Base-by-base conservation (phyloP, 2,113 vertebrate species). In the Orycteropus afer region DNA sequence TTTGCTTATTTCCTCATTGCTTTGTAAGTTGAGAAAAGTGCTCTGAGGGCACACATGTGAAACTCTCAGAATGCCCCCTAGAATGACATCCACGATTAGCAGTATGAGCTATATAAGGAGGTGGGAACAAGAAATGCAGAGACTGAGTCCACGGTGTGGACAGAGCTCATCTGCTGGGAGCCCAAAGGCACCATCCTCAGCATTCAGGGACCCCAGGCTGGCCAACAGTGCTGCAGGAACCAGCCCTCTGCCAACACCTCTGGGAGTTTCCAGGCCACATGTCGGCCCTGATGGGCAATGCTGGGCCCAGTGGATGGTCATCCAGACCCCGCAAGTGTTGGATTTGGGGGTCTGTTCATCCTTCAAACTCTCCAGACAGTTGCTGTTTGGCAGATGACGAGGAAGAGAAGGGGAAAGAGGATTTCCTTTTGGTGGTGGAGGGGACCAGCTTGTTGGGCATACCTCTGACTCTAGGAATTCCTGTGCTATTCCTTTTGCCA, bases 391-490 rank as follows among this genome's bases (percentile, higher is more conserved):
- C 1, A 7, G 82, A n/a, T 59, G 29, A 49, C 32, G 22, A 23
- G 18, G 6, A 59, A 10, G 61, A 40, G 29, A 2, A 40, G 5
- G 2, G n/a, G 18, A 73, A 34, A 14, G 34, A 12, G 7, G 51
- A 45, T 34, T 11, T 53, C 14, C 20, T 47, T 40, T 29, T 73
- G 34, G 17, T 17, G 10, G 34, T n/a, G 9, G 42, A 14, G 34
- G 34, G 57, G 23, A 47, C n/a, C 11, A 76, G 82, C 37, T 13
- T 32, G 2, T 20, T 0, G 5, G 84, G 45, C 7, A 0, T 67
- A 14, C 53, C 2, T 15, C n/a, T 63, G 65, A 32, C 29, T 11
- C 45, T n/a, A 14, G 47, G 8, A 84, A 59, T 51, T 67, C n/a
- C 45, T 5, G 7, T 10, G 0, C 40, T 55, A 0, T 20, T 22